Evolutionary conservation across 1,140 invertebrate genomes (phyloP), one percentile per base, ranked within the genome.

Genomic region (Atta cephalotes): DNA sequence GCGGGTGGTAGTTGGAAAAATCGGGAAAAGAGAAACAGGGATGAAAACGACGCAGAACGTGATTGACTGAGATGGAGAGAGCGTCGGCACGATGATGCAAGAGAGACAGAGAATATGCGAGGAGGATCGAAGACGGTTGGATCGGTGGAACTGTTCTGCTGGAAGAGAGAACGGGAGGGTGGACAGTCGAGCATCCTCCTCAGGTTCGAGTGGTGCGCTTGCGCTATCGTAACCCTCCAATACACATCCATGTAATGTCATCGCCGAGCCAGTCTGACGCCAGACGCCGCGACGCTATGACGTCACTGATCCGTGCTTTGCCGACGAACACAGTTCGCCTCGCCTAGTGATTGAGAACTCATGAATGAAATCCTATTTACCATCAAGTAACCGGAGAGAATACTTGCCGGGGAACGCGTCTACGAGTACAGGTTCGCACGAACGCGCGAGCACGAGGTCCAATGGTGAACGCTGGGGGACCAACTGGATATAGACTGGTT

Each of bases 271-370:
- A 95, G 95, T 95, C 92, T 93, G 93, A 94, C 93, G 94, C 93
- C 93, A 93, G 92, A 92, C 92, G 92, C 93, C 94, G 94, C 92
- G 90, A 94, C 92, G 92, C 90, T 92, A 94, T 94, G 94, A 95
- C 93, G 94, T 94, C 93, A 94, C 85, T 89, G 91, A 80, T 86
- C 86, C 93, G 92, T 92, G 92, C 86, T 92, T 89, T 88, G 28
- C 87, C 88, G 68, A 60, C 68, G 85, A 87, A 82, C 77, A 62
- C 79, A 81, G 25, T 25, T 25, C 25, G 25, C 70, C 65, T 79
- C 76, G 70, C 65, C 74, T 70, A 90, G 81, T 90, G 92, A 80
- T 86, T 60, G 87, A 91, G 86, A 85, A 92, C 92, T 94, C 89
- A 94, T 93, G 93, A 94, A 93, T 94, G 93, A 93, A 92, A 92